phyloP scores from a whole-genome alignment of 1,140 invertebrate species.

The Ceratina australensis region DNA sequence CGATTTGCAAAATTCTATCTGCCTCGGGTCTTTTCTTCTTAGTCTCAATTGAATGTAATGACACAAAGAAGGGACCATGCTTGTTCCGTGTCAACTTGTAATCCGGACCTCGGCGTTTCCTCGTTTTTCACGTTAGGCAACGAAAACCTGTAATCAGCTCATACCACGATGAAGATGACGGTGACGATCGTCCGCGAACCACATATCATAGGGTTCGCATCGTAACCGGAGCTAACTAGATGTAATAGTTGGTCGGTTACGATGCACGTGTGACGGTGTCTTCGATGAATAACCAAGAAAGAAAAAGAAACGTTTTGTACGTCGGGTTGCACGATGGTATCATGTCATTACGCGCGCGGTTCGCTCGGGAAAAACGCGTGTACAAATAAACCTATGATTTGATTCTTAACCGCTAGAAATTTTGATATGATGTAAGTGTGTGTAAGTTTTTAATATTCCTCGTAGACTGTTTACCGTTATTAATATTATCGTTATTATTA shows the following conservation, averaged over 20 bases:
- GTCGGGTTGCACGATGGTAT: slow-evolving; percentile 5
- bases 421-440: slow-evolving; percentile 58
- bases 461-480: slow-evolving; percentile 39
- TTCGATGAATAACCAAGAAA: slow-evolving; percentile 23
- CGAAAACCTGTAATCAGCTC: slow-evolving; percentile 33
- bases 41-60: neutral
- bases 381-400: slow-evolving; percentile 40
- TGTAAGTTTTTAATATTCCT: slow-evolving; percentile 39
- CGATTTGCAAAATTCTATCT: too few relatives aligned
- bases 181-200: slow-evolving; percentile 4
- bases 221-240: neutral
- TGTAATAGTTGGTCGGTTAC: neutral
- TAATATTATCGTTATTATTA: slow-evolving; percentile 17
- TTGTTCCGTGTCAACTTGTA: neutral
- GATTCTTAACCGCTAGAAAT: slow-evolving; percentile 51
- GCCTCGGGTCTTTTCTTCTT: neutral
- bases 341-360: neutral
- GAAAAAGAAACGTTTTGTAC: slow-evolving; percentile 14
- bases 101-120: neutral
- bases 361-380: slow-evolving; percentile 20
- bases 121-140: neutral
- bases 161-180: slow-evolving; percentile 1
- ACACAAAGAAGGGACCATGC: too few relatives aligned
- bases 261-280: slow-evolving; percentile 6
- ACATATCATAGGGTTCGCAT: neutral